A percentile compares a stretch with the other conserved stretches of the same genome.
phyloP scores from a whole-genome alignment of 1,140 invertebrate genomes.

The Uloborus diversus region DNA sequence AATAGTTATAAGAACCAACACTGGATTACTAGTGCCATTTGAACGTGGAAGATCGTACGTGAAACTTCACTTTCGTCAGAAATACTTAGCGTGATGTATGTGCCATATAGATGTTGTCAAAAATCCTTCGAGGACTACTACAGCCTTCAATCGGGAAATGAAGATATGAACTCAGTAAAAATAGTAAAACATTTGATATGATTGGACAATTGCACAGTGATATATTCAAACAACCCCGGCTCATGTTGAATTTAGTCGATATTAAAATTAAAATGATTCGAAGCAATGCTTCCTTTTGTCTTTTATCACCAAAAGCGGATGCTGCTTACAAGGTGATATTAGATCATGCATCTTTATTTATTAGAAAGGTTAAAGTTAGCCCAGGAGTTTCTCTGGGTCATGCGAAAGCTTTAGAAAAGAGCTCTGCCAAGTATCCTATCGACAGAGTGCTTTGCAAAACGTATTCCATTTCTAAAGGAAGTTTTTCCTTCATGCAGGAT shows the following conservation, averaged over 20 bases:
- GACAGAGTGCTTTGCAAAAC: not conserved
- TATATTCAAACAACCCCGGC: not conserved
- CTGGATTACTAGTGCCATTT: not conserved
- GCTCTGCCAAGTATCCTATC: not conserved
- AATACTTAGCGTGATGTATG: not conserved
- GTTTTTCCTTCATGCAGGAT: not conserved
- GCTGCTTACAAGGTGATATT: not conserved
- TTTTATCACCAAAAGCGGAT: not conserved
- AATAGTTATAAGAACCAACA: conserved; percentile 4
- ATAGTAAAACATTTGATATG: not conserved
- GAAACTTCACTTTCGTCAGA: conserved; percentile 9
- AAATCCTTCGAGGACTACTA: not conserved
- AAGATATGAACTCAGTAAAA: not conserved
- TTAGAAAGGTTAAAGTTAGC: conserved; percentile 4
- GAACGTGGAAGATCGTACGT: not conserved
- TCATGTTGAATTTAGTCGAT: conserved; percentile 4
- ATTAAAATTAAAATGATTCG: conserved; percentile 6
- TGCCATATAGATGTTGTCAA: not conserved
- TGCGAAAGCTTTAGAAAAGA: not conserved
- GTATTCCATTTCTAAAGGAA: not conserved
- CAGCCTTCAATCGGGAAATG: not conserved
- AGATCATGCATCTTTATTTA: not conserved
- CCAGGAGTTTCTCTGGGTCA: conserved; percentile 2
- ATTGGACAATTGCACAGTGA: conserved; percentile 1
- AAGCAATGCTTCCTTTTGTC: not conserved